Conservation (phyloP, 2,888 invertebrate species). For the Synergus itoensis region DNA sequence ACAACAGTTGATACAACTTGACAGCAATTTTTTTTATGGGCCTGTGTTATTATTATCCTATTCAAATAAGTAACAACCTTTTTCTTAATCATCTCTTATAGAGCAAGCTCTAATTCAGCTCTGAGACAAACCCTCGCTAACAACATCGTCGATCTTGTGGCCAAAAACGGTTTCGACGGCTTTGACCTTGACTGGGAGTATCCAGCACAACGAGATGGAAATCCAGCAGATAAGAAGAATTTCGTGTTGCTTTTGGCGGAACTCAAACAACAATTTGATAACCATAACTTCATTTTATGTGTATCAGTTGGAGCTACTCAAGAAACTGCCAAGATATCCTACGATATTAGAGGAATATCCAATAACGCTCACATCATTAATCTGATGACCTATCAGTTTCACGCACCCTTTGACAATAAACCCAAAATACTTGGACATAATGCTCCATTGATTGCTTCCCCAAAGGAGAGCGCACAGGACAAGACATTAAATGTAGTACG, state of each 20-base stretch:
- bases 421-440: constrained; percentile 82
- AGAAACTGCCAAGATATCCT: constrained; percentile 79
- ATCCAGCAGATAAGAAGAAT: constrained; percentile 77
- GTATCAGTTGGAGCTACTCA: constrained; percentile 80
- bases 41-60: no score
- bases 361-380: constrained; percentile 84
- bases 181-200: constrained; percentile 88
- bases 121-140: constrained; percentile 80
- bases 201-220: constrained; percentile 81
- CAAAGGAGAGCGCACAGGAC: constrained; percentile 65
- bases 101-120: background rate
- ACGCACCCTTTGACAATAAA: constrained; percentile 83
- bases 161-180: constrained; percentile 83
- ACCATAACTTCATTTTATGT: constrained; percentile 73
- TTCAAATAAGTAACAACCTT: background rate
- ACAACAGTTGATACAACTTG: no score
- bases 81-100: background rate
- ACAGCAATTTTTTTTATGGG: no score
- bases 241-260: constrained; percentile 80
- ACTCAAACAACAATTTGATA: constrained; percentile 80
- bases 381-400: constrained; percentile 87
- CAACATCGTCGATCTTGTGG: constrained; percentile 80
- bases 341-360: constrained; percentile 81
- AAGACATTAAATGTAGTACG: constrained; percentile 78
- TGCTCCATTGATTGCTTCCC: constrained; percentile 81